Evolutionary conservation across 2,113 vertebrate species (phyloP).

Genomic region (Proterorhinus semilunaris): DNA sequence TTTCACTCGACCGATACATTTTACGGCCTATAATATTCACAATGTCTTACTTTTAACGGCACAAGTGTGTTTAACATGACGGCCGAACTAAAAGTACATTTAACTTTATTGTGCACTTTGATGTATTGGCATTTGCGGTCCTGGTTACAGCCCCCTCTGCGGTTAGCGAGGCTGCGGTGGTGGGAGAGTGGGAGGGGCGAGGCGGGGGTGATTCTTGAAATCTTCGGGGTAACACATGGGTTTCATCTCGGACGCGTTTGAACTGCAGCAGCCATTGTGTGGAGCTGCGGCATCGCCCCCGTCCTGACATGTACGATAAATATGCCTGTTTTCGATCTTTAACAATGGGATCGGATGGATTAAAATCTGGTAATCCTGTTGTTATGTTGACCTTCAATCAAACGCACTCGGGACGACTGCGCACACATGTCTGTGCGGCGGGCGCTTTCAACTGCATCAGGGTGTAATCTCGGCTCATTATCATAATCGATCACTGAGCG

Average conservation of each 20-base stretch:
- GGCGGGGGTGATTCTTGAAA: conserved; percentile 44
- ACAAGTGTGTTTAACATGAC: conserved; percentile 41
- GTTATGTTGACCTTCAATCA: not conserved
- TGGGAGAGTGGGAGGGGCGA: not conserved
- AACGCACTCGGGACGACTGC: not conserved
- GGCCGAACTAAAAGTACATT: conserved; percentile 41
- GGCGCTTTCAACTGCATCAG: not conserved
- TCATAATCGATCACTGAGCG: not conserved
- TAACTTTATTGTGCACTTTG: conserved; percentile 27
- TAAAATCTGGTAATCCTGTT: not conserved
- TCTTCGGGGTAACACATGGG: conserved; percentile 55
- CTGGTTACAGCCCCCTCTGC: conserved; percentile 50
- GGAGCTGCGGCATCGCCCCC: conserved; percentile 8
- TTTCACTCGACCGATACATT: conserved; percentile 9
- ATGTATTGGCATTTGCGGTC: conserved; percentile 49
- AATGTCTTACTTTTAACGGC: conserved; percentile 23
- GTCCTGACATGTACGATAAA: conserved; percentile 77
- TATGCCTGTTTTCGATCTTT: conserved; percentile 32
- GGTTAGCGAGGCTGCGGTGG: conserved; percentile 35
- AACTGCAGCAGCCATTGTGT: conserved; percentile 59
- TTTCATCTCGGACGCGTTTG: conserved; percentile 50
- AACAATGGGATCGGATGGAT: not conserved
- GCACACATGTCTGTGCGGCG: not conserved
- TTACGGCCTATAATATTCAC: conserved; percentile 25
- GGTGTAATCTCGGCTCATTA: not conserved